These are phyloP conservation scores for Arremon aurantiirostris DNA, from an alignment of 2,797 vertebrate species.

Conservation along the genomic window DNA sequence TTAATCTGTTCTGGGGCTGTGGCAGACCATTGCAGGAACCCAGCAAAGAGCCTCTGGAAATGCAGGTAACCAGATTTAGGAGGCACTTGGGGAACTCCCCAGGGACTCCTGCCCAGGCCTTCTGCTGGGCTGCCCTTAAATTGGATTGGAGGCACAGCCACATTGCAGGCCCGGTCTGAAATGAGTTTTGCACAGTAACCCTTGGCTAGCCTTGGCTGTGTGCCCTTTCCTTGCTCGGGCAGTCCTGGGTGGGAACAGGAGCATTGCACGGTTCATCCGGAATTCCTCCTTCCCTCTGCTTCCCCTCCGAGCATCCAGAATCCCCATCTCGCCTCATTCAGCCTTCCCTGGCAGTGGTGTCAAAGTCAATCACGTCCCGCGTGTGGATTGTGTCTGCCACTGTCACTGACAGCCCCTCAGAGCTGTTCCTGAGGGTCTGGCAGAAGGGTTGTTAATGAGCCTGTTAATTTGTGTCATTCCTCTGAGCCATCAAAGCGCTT, in stretches of 20 bases:
- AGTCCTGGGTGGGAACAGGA: background rate
- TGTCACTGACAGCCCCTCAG: background rate
- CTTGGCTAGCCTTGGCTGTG: background rate
- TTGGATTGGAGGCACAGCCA: background rate
- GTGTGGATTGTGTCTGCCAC: background rate
- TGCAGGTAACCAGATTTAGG: background rate
- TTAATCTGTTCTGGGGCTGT: background rate
- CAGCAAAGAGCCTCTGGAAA: background rate
- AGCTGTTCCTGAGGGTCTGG: background rate
- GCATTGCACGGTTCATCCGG: background rate
- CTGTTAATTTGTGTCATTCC: background rate
- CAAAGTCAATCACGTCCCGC: background rate
- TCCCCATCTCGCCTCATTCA: background rate
- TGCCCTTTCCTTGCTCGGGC: background rate
- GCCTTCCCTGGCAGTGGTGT: background rate
- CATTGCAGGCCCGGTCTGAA: background rate
- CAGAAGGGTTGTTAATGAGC: conserved; percentile 21
- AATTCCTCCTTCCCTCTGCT: background rate
- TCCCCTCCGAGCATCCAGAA: background rate
- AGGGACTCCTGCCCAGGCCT: background rate
- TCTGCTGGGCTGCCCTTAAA: background rate
- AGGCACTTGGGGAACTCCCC: background rate
- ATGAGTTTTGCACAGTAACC: background rate
- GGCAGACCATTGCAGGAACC: background rate
- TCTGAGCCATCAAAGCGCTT: background rate